Base-by-base conservation (phyloP, 2,888 invertebrate species). In the Mechanitis messenoides region DNA sequence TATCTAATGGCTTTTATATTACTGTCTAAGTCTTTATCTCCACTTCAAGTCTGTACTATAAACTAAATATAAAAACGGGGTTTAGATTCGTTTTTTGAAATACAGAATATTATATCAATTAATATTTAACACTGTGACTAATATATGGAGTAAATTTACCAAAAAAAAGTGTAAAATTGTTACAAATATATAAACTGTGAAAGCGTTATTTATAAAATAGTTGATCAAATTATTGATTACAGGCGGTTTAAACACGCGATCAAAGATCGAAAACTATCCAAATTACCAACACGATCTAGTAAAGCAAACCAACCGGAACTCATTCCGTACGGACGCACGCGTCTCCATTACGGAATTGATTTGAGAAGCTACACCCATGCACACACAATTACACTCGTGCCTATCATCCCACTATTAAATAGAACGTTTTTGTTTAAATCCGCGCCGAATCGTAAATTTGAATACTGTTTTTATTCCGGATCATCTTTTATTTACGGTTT, bases 371-470 rank as follows among this genome's bases (percentile, higher is more conserved):
- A 79, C 71, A 72, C 69, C 69, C 66, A 68, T 42, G 67, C 67
- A 7, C 9, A 68, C 66, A 71, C 70, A 66, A 75, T 71, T 71
- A 73, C 69, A 79, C 84, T 77, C 84, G 84, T 84, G 83, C 83
- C 81, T 73, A 20, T 73, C 75, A 82, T 80, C 79, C 81, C 79
- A 83, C 82, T 87, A 85, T 85, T 85, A 87, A 88, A 87, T 85
- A 85, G 84, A 87, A 82, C 85, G 89, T 87, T 90, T 85, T 87
- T 85, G 87, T 89, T 89, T 90, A 86, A 90, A 89, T 83, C 87
- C 84, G 88, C 78, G 75, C 74, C 89, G 80, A 89, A 90, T 89
- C 71, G 81, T 68, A 85, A 88, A 90, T 89, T 89, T 83, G 85
- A 87, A 85, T 83, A 86, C 81, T 85, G 85, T 87, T 85, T 83